Evolutionary conservation across 2,797 vertebrate species (phyloP), one percentile per base, ranked within the genome.

Genomic region (Toxotes lorentzi): DNA sequence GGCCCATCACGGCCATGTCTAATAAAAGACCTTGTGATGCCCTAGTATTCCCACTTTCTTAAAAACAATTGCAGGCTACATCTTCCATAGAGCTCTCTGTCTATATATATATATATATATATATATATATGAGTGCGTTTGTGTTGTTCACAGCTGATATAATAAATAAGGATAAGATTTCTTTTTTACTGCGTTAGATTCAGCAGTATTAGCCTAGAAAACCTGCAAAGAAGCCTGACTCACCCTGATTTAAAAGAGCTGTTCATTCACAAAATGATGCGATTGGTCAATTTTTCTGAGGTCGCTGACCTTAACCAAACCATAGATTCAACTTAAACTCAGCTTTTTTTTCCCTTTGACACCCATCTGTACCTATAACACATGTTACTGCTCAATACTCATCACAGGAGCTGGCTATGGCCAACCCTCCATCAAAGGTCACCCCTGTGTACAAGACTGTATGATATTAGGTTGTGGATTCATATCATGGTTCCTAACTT

Each of bases 1-100:
- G 70, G 8, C 79, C 88, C 83, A 84, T 91, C 89, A 82, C 84
- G 87, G 77, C 70, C 82, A 48, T 82, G 85, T 76, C 79, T 85
- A 89, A 89, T 86, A 89, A 87, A 89, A 21, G 70, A 83, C 67
- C 54, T 73, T 70, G 65, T 72, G 66, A 54, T 62, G 62, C 43
- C 68, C 50, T 50, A 23, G 65, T 56, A 51, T 53, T 82, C 58
- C n/a, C 64, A 70, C 47, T 79, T 70, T 43, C 51, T 66, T 43
- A 24, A 76, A 79, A 61, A 67, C 51, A 51, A 7, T 32, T 54
- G 70, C 48, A n/a, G n/a, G n/a, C n/a, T n/a, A n/a, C n/a, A n/a
- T n/a, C n/a, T n/a, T n/a, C n/a, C n/a, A n/a, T n/a, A n/a, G n/a
- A n/a, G n/a, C n/a, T n/a, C n/a, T n/a, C n/a, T n/a, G n/a, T n/a